These are phyloP conservation scores for Plutella xylostella DNA, from an alignment of 2,888 invertebrate species.

Conservation along the genomic window DNA sequence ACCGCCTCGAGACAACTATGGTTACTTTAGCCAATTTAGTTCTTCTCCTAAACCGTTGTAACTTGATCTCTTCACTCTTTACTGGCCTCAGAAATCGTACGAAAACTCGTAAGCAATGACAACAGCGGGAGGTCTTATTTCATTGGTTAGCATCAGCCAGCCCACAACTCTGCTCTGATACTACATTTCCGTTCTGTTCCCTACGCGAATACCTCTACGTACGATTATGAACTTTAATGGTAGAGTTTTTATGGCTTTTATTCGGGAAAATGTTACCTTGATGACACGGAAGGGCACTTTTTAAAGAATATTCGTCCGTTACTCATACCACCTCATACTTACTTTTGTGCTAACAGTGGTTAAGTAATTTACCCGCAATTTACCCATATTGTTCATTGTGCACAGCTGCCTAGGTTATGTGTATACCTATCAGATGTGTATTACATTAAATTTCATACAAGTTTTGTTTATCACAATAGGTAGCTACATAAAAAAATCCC, in stretches of 20 bases:
- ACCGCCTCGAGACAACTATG: conserved; percentile 37
- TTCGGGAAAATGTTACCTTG: no score
- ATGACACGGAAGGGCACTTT: conserved; percentile 27
- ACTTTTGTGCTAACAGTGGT: no score
- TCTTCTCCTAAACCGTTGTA: conserved; percentile 34
- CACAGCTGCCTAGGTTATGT: no score
- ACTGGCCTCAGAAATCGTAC: conserved; percentile 18
- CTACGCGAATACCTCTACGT: conserved; percentile 33
- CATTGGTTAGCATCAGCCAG: conserved; percentile 36
- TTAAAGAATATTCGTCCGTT: conserved; percentile 21
- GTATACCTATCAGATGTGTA: no score
- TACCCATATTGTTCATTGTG: no score
- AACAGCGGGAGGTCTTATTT: conserved; percentile 30
- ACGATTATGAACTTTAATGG: no score
- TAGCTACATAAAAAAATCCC: no score
- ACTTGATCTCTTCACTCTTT: conserved; percentile 35
- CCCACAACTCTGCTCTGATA: conserved; percentile 53
- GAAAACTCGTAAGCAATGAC: not conserved
- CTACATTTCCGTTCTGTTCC: conserved; percentile 59
- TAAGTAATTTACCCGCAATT: no score
- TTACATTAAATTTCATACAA: no score
- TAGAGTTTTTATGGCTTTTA: no score
- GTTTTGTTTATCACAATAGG: no score
- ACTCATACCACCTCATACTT: no score
- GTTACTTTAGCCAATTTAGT: conserved; percentile 65